These are phyloP conservation scores for Chloroceryle aenea DNA, from an alignment of 2,113 vertebrate species.

Conservation along the genomic window DNA sequence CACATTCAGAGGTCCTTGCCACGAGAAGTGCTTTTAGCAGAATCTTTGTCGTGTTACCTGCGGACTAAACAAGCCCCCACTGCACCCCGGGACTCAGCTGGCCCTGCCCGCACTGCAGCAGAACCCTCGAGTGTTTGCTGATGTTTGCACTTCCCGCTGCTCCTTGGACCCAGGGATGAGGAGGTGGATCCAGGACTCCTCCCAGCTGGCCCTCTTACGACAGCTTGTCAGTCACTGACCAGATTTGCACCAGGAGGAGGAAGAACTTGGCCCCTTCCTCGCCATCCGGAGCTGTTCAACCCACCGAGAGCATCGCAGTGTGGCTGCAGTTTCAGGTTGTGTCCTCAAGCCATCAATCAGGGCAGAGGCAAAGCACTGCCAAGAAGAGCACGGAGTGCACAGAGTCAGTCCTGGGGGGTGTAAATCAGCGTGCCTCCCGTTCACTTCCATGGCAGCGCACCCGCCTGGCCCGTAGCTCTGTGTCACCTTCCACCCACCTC, in stretches of 20 bases:
- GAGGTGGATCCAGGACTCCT: neutral
- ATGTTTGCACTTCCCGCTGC: neutral
- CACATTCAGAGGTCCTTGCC: neutral
- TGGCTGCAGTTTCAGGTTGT: neutral
- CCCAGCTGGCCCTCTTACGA: accelerated
- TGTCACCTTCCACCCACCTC: neutral
- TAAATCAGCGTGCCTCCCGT: neutral
- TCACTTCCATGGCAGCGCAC: neutral
- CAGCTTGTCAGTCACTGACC: neutral
- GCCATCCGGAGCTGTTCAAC: accelerated
- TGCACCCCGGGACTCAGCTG: neutral
- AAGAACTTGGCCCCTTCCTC: neutral
- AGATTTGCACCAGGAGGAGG: neutral
- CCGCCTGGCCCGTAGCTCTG: neutral
- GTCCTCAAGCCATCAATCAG: neutral
- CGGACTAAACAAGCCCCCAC: neutral
- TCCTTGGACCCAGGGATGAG: neutral
- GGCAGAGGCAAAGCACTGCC: neutral
- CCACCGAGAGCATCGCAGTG: neutral
- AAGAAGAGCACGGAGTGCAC: neutral
- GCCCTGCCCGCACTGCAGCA: neutral
- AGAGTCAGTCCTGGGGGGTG: neutral
- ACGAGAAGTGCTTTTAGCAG: neutral
- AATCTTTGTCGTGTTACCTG: neutral
- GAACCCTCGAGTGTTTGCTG: too few species aligned